These are phyloP conservation scores for Lottia scabra DNA, from an alignment of 2,888 invertebrate species.

Conservation along the genomic window DNA sequence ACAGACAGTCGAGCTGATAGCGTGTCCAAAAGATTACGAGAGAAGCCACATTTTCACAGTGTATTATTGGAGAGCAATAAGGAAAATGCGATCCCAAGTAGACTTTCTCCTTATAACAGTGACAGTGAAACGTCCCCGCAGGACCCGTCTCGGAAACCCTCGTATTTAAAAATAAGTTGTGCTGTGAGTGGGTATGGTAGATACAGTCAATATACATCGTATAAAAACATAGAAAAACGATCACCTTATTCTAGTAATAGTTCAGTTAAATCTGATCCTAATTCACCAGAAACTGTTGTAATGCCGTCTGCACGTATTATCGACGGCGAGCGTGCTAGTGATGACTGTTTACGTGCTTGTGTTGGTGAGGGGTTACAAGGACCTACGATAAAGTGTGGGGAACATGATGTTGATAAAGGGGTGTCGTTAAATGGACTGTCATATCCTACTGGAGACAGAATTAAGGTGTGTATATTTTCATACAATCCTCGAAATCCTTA, in stretches of 20 bases:
- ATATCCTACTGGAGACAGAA: slow-evolving; percentile 34
- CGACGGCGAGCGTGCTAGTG: slow-evolving; percentile 20
- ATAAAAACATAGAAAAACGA: slow-evolving; percentile 54
- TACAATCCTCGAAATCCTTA: too few species aligned
- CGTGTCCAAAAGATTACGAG: slow-evolving; percentile 7
- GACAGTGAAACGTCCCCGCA: slow-evolving; percentile 40
- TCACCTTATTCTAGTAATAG: slow-evolving; percentile 58
- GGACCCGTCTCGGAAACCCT: slow-evolving; percentile 53
- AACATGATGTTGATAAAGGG: slow-evolving; percentile 19
- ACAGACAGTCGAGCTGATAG: slow-evolving; percentile 1
- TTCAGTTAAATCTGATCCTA: slow-evolving; percentile 41
- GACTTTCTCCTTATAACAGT: slow-evolving; percentile 7
- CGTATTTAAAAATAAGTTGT: slow-evolving; percentile 63
- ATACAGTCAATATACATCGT: slow-evolving; percentile 55
- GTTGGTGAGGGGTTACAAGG: slow-evolving; percentile 22
- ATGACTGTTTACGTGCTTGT: slow-evolving; percentile 23
- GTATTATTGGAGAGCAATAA: slow-evolving; percentile 16
- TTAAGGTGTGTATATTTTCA: slow-evolving; percentile 25
- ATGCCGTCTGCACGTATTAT: slow-evolving; percentile 46
- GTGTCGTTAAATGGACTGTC: slow-evolving; percentile 20
- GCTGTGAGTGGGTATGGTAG: slow-evolving; percentile 63
- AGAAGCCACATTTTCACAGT: slow-evolving; percentile 16
- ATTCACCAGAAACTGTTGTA: slow-evolving; percentile 38
- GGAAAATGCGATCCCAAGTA: slow-evolving; percentile 24
- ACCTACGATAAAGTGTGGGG: slow-evolving; percentile 7